These are phyloP conservation scores for Poecilia latipinna DNA, from an alignment of 2,113 vertebrate genomes.

Conservation along the genomic window DNA sequence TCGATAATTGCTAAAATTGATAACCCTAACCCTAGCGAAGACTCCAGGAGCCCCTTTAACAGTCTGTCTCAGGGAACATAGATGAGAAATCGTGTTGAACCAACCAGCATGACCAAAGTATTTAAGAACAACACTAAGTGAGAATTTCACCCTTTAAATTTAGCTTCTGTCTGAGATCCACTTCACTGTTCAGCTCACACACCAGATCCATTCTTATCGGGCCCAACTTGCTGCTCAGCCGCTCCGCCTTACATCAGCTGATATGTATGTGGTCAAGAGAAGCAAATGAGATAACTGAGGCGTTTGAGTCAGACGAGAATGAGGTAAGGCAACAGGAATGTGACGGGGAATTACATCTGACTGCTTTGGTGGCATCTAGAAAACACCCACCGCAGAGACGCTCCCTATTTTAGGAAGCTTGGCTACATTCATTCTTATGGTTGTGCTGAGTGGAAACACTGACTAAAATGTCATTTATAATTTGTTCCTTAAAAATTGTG, in stretches of 20 bases:
- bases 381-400: constrained; percentile 32
- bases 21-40: no score
- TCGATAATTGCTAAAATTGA: no score
- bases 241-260: constrained; percentile 70
- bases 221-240: constrained; percentile 13
- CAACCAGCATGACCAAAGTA: constrained; percentile 5
- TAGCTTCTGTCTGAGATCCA: constrained; percentile 46
- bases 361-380: constrained; percentile 22
- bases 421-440: constrained; percentile 23
- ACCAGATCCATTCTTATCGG: constrained; percentile 74
- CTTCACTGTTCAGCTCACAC: constrained; percentile 29
- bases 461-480: constrained; percentile 48
- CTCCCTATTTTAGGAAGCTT: constrained; percentile 69
- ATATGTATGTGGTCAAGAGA: constrained; percentile 75
- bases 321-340: constrained; percentile 76
- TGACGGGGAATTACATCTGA: constrained; percentile 71
- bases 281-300: constrained; percentile 78
- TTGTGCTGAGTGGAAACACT: constrained; percentile 50
- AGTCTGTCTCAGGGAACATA: no score
- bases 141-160: constrained; percentile 61
- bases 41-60: no score
- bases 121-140: constrained; percentile 33
- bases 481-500: not conserved
- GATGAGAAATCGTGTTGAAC: not conserved
- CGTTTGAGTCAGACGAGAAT: constrained; percentile 65